Base-by-base conservation (phyloP, 2,888 invertebrate species). In the Hoplodrina blanda region DNA sequence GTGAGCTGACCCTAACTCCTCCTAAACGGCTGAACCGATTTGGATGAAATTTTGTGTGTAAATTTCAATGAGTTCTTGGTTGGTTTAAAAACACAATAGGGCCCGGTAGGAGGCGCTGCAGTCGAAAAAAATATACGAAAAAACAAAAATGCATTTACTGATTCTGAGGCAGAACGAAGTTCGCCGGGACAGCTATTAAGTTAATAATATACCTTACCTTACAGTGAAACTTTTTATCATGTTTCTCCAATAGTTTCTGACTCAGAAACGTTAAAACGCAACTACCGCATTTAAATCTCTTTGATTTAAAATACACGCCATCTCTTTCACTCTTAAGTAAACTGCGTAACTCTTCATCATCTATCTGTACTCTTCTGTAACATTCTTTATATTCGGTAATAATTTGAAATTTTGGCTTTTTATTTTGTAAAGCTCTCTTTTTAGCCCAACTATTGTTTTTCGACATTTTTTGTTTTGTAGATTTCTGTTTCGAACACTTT, bases 371-470 rank as follows among this genome's bases (percentile, higher is more conserved):
- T 71, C 56, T 83, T 62, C 50, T 86, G 70, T 85, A 88, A 17
- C 76, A 63, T 10, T 84, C 69, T 0, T 69, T 55, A 6, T 60
- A 56, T 61, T 83, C 63, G 6, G 79, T 76, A 11, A 83, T 53
- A 4, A 88, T 81, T 84, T 83, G 87, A 53, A 88, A 90, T 81
- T 91, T 91, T 0, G 86, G 87, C 50, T 86, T 89, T 49, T 87
- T 89, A 69, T 89, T 90, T 17, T 82, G 79, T 19, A 79, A 20
- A 0, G 85, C 86, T 17, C 81, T 75, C 73, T 86, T 84, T 19
- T 66, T 70, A 0, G 88, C 88, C 91, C 90, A 91, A 2, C 84
- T 83, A 60, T 84, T 90, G 5, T 20, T 79, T 59, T 76, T 84
- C 0, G 55, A 4, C 0, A 68, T 84, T 6, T 53, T 69, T 8